Evolutionary conservation across 2,797 vertebrate species (phyloP).

Genomic region (Helostoma temminkii): DNA sequence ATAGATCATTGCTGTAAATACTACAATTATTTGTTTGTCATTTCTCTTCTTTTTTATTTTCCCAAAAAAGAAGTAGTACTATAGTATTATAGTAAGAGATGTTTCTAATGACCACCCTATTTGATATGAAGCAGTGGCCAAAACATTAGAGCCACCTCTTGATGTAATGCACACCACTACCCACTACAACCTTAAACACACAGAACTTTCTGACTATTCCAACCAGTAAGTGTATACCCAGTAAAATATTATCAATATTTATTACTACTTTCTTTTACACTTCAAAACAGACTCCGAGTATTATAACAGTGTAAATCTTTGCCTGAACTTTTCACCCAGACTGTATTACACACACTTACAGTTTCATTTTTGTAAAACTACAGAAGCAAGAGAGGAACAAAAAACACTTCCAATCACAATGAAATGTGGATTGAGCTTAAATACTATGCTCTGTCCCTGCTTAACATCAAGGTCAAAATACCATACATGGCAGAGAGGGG

Average conservation of each 20-base stretch:
- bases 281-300: constrained; percentile 18
- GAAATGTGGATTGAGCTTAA: constrained; percentile 35
- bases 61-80: too few species aligned
- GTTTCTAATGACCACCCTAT: too few species aligned
- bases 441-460: background rate
- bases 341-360: constrained; percentile 51
- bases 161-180: too few species aligned
- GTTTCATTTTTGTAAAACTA: constrained; percentile 44
- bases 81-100: too few species aligned
- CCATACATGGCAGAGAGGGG: constrained; percentile 2
- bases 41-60: too few species aligned
- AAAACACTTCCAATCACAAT: constrained; percentile 23
- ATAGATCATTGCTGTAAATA: too few species aligned
- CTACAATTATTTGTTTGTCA: too few species aligned
- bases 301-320: constrained; percentile 19
- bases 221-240: background rate
- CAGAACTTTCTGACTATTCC: too few species aligned
- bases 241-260: constrained; percentile 4
- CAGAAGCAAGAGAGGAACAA: constrained; percentile 1
- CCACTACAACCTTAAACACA: too few species aligned
- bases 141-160: too few species aligned
- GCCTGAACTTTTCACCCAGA: constrained; percentile 63
- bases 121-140: too few species aligned
- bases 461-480: constrained; percentile 15
- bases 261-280: background rate